Evolutionary conservation across 2,113 vertebrate genomes (phyloP).

Genomic region (Procavia capensis): DNA sequence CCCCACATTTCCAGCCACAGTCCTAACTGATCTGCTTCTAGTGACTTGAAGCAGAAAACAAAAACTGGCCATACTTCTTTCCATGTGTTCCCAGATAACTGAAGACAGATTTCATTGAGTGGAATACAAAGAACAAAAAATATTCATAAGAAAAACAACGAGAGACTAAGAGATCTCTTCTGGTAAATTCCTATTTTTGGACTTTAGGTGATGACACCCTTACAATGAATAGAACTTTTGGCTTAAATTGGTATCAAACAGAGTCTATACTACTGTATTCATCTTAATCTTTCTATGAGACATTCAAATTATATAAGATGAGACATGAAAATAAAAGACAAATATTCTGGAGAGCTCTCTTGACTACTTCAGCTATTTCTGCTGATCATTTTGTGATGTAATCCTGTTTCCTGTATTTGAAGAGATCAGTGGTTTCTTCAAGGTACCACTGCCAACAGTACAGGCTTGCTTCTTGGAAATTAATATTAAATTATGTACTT

Average conservation of each 20-base stretch:
- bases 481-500: neutral
- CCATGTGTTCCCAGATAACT: neutral
- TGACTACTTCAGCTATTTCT: neutral
- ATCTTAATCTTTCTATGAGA: neutral
- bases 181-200: neutral
- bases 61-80: neutral
- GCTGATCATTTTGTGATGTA: neutral
- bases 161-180: neutral
- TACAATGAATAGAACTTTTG: conserved; percentile 45
- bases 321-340: neutral
- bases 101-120: neutral
- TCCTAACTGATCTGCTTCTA: neutral
- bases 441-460: neutral
- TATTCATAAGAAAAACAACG: neutral
- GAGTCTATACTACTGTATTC: neutral
- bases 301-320: neutral
- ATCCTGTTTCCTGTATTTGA: neutral
- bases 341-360: neutral
- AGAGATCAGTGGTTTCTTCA: neutral
- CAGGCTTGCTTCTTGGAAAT: neutral
- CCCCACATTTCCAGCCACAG: neutral
- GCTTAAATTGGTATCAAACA: neutral
- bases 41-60: neutral
- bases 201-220: neutral
- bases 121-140: neutral